Conservation (phyloP, 1,140 invertebrate species). For the Episyrphus balteatus region DNA sequence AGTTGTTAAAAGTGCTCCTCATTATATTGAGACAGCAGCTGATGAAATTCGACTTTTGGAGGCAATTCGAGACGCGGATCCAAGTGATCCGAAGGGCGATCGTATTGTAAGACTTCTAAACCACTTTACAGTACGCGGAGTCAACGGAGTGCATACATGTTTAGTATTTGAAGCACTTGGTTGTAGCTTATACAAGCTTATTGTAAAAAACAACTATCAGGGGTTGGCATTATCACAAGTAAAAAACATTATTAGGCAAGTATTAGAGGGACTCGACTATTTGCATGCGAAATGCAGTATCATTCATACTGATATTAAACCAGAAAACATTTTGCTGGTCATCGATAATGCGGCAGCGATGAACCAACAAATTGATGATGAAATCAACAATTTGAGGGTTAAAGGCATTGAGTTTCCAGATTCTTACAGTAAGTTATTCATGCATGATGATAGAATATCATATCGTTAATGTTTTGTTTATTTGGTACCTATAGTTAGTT, state of each 20-base stretch:
- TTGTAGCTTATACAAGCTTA: conserved; percentile 93
- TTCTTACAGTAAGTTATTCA: conserved; percentile 29
- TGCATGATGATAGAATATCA: not conserved
- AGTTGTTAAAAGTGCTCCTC: conserved; percentile 96
- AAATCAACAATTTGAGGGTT: conserved; percentile 63
- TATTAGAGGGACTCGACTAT: conserved; percentile 88
- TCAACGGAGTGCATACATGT: conserved; percentile 91
- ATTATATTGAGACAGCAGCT: conserved; percentile 96
- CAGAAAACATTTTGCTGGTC: conserved; percentile 95
- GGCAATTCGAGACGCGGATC: conserved; percentile 85
- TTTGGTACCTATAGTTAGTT: conserved; percentile 20
- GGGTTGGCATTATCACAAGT: conserved; percentile 93
- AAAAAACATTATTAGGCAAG: conserved; percentile 89
- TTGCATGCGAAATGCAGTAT: conserved; percentile 95
- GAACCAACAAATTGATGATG: conserved; percentile 82
- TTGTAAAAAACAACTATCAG: conserved; percentile 95
- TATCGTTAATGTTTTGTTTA: not conserved
- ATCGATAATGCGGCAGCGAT: conserved; percentile 68
- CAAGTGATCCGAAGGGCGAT: conserved; percentile 76
- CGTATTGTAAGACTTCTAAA: conserved; percentile 94
- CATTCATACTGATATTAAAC: conserved; percentile 99
- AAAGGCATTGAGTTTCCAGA: conserved; percentile 41
- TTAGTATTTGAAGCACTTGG: conserved; percentile 99
- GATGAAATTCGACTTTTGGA: conserved; percentile 97
- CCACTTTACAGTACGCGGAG: conserved; percentile 95